These are phyloP conservation scores for Drosophila formosana DNA, from an alignment of 2,888 invertebrate species.

Conservation along the genomic window DNA sequence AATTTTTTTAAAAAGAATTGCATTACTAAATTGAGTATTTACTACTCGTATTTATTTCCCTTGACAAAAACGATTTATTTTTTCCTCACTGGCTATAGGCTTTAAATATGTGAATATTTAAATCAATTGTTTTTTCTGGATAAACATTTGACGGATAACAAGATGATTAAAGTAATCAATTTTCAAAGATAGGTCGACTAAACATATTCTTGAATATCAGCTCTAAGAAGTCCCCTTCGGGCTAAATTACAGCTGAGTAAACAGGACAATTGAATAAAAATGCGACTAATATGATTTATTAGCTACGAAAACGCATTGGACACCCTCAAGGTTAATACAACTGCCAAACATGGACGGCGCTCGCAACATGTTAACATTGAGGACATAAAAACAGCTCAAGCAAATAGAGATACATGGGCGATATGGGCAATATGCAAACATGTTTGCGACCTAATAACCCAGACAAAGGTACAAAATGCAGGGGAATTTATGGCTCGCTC, in stretches of 20 bases:
- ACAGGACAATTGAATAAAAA: conserved; percentile 38
- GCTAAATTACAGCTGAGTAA: conserved; percentile 49
- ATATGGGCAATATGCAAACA: conserved; percentile 45
- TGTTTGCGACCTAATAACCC: conserved; percentile 39
- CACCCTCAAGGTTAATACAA: conserved; percentile 44
- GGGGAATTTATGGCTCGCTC: conserved; percentile 22
- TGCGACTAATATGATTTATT: conserved; percentile 65
- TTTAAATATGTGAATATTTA: too few relatives aligned
- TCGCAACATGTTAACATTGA: conserved; percentile 53
- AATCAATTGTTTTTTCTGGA: too few relatives aligned
- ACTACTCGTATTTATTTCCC: too few relatives aligned
- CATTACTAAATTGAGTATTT: too few relatives aligned
- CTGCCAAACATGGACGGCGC: conserved; percentile 24
- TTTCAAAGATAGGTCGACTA: not conserved
- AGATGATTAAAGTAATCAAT: not conserved
- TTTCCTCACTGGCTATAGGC: too few relatives aligned
- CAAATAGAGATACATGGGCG: conserved; percentile 53
- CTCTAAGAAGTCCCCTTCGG: not conserved
- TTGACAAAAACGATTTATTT: too few relatives aligned
- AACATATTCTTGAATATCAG: not conserved
- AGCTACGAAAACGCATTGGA: conserved; percentile 67
- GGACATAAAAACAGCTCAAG: conserved; percentile 50
- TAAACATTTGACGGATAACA: not conserved
- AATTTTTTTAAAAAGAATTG: too few relatives aligned
- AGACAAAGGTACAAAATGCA: conserved; percentile 17